Evolutionary conservation across 2,113 vertebrate species (phyloP).

Genomic region (Boulengeromyrus knoepffleri): DNA sequence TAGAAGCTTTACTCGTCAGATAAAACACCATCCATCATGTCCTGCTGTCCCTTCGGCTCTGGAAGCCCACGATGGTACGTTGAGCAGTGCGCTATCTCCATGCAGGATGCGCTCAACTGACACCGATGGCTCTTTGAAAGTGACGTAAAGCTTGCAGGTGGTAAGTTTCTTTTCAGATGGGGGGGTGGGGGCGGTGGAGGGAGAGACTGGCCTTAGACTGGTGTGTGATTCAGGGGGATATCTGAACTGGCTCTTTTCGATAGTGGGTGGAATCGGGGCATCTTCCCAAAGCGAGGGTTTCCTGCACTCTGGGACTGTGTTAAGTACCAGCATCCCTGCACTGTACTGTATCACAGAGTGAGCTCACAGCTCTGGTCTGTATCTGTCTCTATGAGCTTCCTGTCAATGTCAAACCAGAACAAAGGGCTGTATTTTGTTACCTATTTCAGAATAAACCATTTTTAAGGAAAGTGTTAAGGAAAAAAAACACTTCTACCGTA

Average conservation of each 20-base stretch:
- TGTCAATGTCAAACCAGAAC: neutral
- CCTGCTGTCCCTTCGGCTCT: neutral
- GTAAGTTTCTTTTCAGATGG: neutral
- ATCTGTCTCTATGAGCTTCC: neutral
- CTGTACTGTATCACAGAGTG: neutral
- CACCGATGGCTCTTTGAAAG: conserved; percentile 14
- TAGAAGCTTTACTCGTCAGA: neutral
- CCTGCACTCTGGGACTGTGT: neutral
- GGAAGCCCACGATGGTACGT: neutral
- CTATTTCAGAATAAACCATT: neutral
- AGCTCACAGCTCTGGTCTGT: neutral
- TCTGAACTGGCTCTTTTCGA: neutral
- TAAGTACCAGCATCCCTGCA: neutral
- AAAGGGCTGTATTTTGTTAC: conserved; percentile 13
- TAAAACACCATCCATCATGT: neutral
- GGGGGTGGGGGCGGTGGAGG: neutral
- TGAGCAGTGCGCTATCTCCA: neutral
- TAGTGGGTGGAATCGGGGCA: neutral
- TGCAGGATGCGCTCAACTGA: neutral
- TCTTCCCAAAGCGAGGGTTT: neutral
- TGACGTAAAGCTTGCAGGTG: neutral
- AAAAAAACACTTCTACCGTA: neutral
- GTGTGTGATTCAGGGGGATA: neutral
- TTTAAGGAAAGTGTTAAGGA: neutral
- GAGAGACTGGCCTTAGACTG: neutral